Conservation (phyloP, 2,113 vertebrate species). For the Neotoma lepida region DNA sequence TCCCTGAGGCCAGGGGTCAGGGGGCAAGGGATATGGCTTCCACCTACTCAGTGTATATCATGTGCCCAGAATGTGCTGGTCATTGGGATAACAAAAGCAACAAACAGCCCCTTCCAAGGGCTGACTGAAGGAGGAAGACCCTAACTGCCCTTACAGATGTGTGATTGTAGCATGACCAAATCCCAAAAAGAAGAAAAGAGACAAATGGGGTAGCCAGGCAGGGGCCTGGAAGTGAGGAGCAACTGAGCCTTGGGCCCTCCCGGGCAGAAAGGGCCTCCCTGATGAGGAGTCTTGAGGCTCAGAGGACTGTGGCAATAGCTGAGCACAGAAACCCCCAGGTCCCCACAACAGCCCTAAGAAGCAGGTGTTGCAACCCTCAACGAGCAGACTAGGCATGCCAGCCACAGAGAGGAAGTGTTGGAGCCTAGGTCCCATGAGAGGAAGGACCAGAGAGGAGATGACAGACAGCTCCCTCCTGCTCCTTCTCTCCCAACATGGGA, state of each 20-base stretch:
- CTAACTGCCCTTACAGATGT: background rate
- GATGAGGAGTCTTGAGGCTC: background rate
- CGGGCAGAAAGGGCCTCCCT: background rate
- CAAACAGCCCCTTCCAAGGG: background rate
- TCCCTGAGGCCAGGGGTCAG: background rate
- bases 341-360: background rate
- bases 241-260: background rate
- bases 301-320: background rate
- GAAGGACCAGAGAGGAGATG: background rate
- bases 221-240: background rate
- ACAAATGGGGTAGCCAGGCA: accelerated
- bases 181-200: background rate
- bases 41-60: accelerated
- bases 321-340: background rate
- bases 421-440: constrained; percentile 13
- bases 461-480: background rate
- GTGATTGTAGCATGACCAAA: background rate
- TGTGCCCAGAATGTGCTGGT: accelerated
- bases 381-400: background rate
- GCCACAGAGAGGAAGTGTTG: constrained; percentile 48
- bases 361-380: background rate
- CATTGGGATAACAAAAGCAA: accelerated
- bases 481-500: background rate
- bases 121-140: background rate
- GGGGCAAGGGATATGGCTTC: background rate